These are phyloP conservation scores for Rhagonycha fulva DNA, from an alignment of 2,888 invertebrate species.

Conservation along the genomic window DNA sequence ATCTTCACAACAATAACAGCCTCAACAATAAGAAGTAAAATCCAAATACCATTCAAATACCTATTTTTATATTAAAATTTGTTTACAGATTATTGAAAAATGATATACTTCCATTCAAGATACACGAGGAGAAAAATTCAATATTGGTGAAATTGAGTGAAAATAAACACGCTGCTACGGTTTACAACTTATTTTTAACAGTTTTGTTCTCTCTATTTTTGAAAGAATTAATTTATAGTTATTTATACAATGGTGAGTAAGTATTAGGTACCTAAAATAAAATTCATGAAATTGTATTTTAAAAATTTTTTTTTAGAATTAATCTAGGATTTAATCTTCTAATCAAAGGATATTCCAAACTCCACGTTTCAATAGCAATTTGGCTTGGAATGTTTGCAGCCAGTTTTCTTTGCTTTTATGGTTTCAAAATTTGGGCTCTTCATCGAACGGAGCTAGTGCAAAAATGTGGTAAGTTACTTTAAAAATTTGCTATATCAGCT, in stretches of 20 bases:
- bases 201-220: constrained; percentile 73
- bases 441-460: not conserved
- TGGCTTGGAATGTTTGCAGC: constrained; percentile 60
- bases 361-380: constrained; percentile 60
- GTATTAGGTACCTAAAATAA: constrained; percentile 46
- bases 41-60: too few relatives aligned
- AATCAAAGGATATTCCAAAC: constrained; percentile 62
- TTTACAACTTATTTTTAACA: constrained; percentile 84
- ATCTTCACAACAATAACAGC: too few relatives aligned
- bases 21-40: too few relatives aligned
- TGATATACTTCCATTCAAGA: constrained; percentile 56
- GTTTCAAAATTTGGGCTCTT: constrained; percentile 8
- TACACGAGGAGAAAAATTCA: constrained; percentile 74
- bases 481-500: too few relatives aligned
- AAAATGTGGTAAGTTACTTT: constrained; percentile 13
- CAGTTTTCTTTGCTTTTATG: constrained; percentile 35
- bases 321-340: constrained; percentile 65
- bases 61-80: too few relatives aligned
- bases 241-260: constrained; percentile 76
- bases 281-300: too few relatives aligned
- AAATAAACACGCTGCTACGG: constrained; percentile 77
- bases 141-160: constrained; percentile 77
- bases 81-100: constrained; percentile 1
- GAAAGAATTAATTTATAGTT: constrained; percentile 74
- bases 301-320: constrained; percentile 58